These are phyloP conservation scores for Orientallactaga bullata DNA, from an alignment of 2,113 vertebrate species.

Conservation along the genomic window DNA sequence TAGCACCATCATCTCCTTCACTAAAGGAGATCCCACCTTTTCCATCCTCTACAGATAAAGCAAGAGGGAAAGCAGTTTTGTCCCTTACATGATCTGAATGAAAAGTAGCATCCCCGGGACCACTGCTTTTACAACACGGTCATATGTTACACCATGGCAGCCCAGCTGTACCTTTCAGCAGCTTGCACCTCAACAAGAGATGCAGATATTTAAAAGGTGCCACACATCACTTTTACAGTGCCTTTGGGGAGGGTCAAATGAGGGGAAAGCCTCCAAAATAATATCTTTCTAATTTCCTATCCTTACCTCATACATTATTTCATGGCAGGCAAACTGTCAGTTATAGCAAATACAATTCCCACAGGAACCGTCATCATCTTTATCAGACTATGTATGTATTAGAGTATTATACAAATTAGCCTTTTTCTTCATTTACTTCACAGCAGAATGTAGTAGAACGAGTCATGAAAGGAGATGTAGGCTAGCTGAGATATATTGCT, in stretches of 20 bases:
- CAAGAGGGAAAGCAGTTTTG: not conserved
- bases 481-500: constrained; percentile 39
- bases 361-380: constrained; percentile 1
- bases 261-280: not conserved
- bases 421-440: constrained; percentile 1
- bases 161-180: not conserved
- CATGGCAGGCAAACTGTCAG: not conserved
- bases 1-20: constrained; percentile 44
- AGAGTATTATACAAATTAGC: constrained; percentile 37
- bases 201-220: not conserved
- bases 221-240: not conserved
- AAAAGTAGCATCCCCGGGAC: not conserved
- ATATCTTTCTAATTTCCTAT: constrained; percentile 12
- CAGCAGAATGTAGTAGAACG: not conserved
- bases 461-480: not conserved
- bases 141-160: not conserved
- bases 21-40: not conserved
- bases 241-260: not conserved
- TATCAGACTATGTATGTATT: not conserved
- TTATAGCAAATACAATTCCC: not conserved
- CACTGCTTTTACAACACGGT: not conserved
- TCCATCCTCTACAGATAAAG: not conserved
- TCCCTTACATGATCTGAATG: not conserved
- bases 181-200: not conserved
- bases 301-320: not conserved